phyloP scores from a whole-genome alignment of 2,113 vertebrate genomes.

The Grammomys surdaster region DNA sequence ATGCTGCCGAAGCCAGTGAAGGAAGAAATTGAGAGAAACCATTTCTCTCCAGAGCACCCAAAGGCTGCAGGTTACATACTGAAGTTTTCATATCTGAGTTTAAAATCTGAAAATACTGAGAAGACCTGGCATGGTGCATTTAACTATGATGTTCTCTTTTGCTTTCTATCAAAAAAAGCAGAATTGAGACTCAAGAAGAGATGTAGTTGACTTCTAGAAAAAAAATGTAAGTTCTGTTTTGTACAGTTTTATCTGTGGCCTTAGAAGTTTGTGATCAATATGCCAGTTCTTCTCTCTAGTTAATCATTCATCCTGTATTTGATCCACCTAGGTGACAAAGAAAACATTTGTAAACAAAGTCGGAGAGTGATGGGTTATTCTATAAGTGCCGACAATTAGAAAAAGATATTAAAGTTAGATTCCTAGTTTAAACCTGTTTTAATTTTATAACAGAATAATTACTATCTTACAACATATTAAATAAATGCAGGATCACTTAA shows the following conservation, averaged over 20 bases:
- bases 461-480: neutral
- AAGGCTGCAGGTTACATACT: neutral
- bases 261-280: neutral
- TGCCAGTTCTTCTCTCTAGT: neutral
- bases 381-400: neutral
- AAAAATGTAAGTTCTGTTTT: neutral
- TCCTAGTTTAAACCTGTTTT: neutral
- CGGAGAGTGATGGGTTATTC: neutral
- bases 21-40: neutral
- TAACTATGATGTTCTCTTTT: neutral
- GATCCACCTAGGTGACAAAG: neutral
- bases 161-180: neutral
- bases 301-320: neutral
- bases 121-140: neutral
- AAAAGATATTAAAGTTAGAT: neutral
- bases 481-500: neutral
- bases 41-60: neutral
- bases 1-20: neutral
- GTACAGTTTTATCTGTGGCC: neutral
- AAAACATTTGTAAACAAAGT: neutral
- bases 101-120: conserved; percentile 1
- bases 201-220: neutral
- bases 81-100: neutral
- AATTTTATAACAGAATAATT: conserved; percentile 33
- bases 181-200: neutral